phyloP scores from a whole-genome alignment of 2,797 vertebrate genomes.

The Vipera latastei region DNA sequence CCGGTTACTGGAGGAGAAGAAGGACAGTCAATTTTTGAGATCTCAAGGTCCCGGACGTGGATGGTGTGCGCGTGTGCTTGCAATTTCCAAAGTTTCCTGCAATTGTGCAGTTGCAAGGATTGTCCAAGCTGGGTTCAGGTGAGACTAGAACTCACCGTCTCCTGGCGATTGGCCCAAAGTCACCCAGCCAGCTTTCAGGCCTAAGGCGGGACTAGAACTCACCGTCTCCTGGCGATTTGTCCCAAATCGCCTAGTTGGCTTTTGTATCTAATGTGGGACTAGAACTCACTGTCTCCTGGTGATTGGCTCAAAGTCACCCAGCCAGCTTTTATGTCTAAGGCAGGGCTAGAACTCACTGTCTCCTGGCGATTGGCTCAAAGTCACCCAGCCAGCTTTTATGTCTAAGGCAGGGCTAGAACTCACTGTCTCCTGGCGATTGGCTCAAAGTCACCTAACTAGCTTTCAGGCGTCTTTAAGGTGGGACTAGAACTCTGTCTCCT shows the following conservation, averaged over 20 bases:
- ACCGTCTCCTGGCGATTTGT: background rate
- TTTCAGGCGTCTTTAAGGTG: too few relatives aligned
- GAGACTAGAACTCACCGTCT: background rate
- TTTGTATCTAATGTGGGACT: too few relatives aligned
- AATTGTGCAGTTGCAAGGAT: background rate
- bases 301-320: too few relatives aligned
- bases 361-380: too few relatives aligned
- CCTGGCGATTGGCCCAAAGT: background rate
- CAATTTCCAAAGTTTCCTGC: background rate
- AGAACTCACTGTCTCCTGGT: too few relatives aligned
- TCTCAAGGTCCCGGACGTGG: background rate
- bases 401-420: background rate
- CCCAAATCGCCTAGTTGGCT: background rate
- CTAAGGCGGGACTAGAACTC: background rate
- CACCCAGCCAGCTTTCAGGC: too few relatives aligned
- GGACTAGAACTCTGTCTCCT: too few relatives aligned
- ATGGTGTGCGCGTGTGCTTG: background rate
- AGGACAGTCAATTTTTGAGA: background rate
- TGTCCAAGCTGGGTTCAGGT: background rate
- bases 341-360: background rate
- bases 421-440: fast-evolving
- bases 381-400: too few relatives aligned
- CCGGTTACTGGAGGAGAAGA: conserved; percentile 68
- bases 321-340: fast-evolving
- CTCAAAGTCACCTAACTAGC: background rate